Conservation (phyloP, 2,797 vertebrate genomes). For the Oreochromis grahami region DNA sequence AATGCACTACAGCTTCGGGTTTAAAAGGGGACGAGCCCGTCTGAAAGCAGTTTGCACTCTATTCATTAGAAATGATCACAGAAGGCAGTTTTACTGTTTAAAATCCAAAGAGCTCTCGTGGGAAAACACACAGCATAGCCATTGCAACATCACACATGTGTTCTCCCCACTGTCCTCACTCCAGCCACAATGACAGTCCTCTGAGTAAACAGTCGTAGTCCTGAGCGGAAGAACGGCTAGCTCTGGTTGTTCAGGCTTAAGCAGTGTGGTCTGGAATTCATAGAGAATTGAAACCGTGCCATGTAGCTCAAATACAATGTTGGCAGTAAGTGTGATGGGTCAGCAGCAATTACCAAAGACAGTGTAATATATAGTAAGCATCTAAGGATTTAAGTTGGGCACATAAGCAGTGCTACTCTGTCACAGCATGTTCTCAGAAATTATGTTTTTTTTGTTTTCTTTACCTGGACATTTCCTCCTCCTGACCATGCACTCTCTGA, state of each 20-base stretch:
- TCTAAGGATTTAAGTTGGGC: background rate
- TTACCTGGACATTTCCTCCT: conserved; percentile 89
- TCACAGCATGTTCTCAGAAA: background rate
- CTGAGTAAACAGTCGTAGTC: conserved; percentile 69
- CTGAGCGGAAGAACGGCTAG: conserved; percentile 59
- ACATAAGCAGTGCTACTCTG: background rate
- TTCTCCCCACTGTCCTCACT: conserved; percentile 57
- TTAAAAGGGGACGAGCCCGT: conserved; percentile 29
- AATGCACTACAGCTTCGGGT: conserved; percentile 31
- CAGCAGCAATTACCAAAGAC: background rate
- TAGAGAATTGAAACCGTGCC: conserved; percentile 48
- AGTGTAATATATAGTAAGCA: background rate
- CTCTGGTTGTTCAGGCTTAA: conserved; percentile 66
- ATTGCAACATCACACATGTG: conserved; percentile 69
- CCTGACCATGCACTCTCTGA: conserved; percentile 89
- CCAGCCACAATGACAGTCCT: conserved; percentile 64
- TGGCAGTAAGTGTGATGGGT: conserved; percentile 13
- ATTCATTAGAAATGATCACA: conserved; percentile 57
- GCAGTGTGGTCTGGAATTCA: conserved; percentile 62
- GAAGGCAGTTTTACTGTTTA: conserved; percentile 51
- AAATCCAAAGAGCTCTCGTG: conserved; percentile 51
- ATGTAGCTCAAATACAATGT: conserved; percentile 44
- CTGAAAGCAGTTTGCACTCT: conserved; percentile 61
- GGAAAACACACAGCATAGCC: conserved; percentile 53
- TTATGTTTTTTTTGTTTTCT: conserved; percentile 42